Evolutionary conservation across 2,888 invertebrate genomes (phyloP).

Genomic region (Cancer borealis): DNA sequence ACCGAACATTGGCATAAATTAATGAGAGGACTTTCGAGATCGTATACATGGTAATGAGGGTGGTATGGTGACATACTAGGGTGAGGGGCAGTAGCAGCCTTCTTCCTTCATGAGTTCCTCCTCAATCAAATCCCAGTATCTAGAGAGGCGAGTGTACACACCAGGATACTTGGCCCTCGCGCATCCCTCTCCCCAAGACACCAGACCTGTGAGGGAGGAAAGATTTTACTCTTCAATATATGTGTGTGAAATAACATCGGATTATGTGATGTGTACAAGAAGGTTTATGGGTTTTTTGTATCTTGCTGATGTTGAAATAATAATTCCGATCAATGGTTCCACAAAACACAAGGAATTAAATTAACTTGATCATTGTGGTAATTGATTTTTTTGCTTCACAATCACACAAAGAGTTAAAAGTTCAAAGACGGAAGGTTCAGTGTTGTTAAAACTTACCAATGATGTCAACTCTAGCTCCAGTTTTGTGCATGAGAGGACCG

Average conservation of each 20-base stretch:
- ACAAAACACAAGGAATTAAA: no score
- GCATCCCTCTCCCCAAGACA: conserved; percentile 77
- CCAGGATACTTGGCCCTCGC: conserved; percentile 72
- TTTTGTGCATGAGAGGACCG: conserved; percentile 72
- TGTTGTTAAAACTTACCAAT: conserved; percentile 57
- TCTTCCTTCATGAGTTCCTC: conserved; percentile 35
- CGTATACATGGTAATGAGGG: background rate
- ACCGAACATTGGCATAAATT: conserved; percentile 40
- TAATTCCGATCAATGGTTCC: no score
- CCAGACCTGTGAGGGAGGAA: conserved; percentile 67
- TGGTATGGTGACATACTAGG: background rate
- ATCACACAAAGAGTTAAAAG: background rate
- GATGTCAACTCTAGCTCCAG: conserved; percentile 42
- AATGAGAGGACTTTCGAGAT: background rate
- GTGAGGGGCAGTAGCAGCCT: conserved; percentile 67
- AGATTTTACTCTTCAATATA: no score
- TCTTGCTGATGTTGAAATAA: no score
- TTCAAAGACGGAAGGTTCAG: background rate
- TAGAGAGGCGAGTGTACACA: conserved; percentile 70
- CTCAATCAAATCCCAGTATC: conserved; percentile 68
- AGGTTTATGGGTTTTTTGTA: no score
- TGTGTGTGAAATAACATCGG: no score
- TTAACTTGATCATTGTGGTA: no score
- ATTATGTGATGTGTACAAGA: no score
- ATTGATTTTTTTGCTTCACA: background rate